phyloP scores from a whole-genome alignment of 2,888 invertebrate species.

The Spilosoma lubricipeda region DNA sequence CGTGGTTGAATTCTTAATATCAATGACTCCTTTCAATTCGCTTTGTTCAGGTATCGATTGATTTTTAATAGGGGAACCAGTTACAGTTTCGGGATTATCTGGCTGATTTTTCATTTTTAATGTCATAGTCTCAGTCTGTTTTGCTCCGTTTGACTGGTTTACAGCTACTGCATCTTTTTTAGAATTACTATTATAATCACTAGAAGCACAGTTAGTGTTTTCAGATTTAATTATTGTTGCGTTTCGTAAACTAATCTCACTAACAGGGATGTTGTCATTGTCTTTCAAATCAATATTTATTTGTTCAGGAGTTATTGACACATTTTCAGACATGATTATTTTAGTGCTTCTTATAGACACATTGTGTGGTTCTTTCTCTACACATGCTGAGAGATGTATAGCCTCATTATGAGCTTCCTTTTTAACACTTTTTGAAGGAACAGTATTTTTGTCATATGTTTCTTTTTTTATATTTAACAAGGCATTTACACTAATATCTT shows the following conservation, averaged over 20 bases:
- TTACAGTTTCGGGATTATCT: not conserved
- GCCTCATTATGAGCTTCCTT: not conserved
- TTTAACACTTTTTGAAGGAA: not conserved
- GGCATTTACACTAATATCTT: not conserved
- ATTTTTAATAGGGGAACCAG: not conserved
- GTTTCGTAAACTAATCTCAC: not conserved
- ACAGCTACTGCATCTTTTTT: not conserved
- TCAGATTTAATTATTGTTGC: not conserved
- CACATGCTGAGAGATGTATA: not conserved
- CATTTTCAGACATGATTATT: not conserved
- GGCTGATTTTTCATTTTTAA: not conserved
- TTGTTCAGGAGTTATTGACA: not conserved
- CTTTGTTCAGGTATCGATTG: not conserved
- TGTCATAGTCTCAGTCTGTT: not conserved
- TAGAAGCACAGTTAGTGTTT: not conserved
- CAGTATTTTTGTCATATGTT: not conserved
- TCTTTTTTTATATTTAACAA: conserved; percentile 13
- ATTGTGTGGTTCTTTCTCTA: not conserved
- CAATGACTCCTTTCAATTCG: not conserved
- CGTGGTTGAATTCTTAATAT: not conserved
- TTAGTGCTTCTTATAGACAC: not conserved
- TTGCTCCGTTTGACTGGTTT: not conserved
- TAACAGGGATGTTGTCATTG: not conserved
- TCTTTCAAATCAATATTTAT: not conserved
- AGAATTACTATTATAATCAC: not conserved